phyloP scores from a whole-genome alignment of 1,140 invertebrate species.

The Hyles euphorbiae region DNA sequence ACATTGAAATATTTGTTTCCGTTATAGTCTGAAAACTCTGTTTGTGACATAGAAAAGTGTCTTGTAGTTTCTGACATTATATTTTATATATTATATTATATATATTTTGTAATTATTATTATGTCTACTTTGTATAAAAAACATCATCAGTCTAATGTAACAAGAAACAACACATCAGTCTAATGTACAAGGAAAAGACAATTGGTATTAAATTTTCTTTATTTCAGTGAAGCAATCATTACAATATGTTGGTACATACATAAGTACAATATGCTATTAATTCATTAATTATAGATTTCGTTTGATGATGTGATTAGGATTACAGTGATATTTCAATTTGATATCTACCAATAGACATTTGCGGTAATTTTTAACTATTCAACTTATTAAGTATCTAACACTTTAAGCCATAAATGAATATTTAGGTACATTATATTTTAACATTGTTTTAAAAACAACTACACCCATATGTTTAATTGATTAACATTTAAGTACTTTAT shows the following conservation, averaged over 20 bases:
- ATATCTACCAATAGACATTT: slow-evolving; percentile 9
- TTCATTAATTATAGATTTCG: slow-evolving; percentile 25
- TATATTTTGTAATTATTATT: too few relatives aligned
- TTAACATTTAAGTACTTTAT: not conserved
- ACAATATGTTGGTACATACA: slow-evolving; percentile 49
- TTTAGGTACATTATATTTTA: slow-evolving; percentile 1
- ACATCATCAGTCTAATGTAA: too few relatives aligned
- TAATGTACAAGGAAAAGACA: not conserved
- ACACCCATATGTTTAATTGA: slow-evolving; percentile 5
- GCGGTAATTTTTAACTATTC: not conserved
- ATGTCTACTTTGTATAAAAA: too few relatives aligned
- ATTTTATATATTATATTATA: too few relatives aligned
- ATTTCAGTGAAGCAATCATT: slow-evolving; percentile 66
- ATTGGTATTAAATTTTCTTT: slow-evolving; percentile 51
- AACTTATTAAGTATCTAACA: slow-evolving; percentile 7
- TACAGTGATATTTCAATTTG: slow-evolving; percentile 42
- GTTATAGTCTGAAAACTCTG: too few relatives aligned
- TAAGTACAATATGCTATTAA: slow-evolving; percentile 30
- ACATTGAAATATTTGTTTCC: too few relatives aligned
- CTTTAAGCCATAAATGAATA: slow-evolving; percentile 1
- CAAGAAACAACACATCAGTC: too few relatives aligned
- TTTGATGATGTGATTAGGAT: slow-evolving; percentile 28
- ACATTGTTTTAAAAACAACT: slow-evolving; percentile 4
- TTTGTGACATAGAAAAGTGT: too few relatives aligned
- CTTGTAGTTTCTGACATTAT: too few relatives aligned